Conservation (phyloP, 1,140 invertebrate genomes). For the Armadillidium nasatum region DNA sequence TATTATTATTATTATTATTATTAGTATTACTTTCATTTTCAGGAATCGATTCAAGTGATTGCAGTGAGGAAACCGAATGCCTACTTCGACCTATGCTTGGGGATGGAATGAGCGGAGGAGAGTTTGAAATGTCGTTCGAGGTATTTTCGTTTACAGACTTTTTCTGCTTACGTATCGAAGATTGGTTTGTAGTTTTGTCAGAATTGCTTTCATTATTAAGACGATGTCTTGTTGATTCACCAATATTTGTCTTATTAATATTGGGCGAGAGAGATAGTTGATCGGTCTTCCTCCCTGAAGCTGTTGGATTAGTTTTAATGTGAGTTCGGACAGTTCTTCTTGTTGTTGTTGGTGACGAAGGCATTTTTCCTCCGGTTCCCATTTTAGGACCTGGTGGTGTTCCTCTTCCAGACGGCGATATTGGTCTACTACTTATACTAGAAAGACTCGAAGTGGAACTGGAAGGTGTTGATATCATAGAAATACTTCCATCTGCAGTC, state of each 20-base stretch:
- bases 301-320: slow-evolving; percentile 42
- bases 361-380: slow-evolving; percentile 34
- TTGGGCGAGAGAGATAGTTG: background rate
- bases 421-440: slow-evolving; percentile 38
- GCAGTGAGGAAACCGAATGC: slow-evolving; percentile 41
- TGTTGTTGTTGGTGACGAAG: slow-evolving; percentile 35
- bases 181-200: background rate
- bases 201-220: background rate
- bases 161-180: background rate
- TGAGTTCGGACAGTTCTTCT: slow-evolving; percentile 35
- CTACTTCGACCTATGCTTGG: slow-evolving; percentile 26
- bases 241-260: background rate
- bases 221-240: background rate
- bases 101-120: background rate
- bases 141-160: too few relatives aligned
- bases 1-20: too few relatives aligned
- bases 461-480: slow-evolving; percentile 41
- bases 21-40: slow-evolving; percentile 35
- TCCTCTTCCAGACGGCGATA: slow-evolving; percentile 39
- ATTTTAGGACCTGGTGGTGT: slow-evolving; percentile 41
- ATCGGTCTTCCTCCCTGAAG: slow-evolving; percentile 18
- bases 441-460: slow-evolving; percentile 42
- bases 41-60: slow-evolving; percentile 43
- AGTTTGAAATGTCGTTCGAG: background rate
- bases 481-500: slow-evolving; percentile 30